Evolutionary conservation across 1,140 invertebrate genomes (phyloP).

Genomic region (Hypothenemus hampei): DNA sequence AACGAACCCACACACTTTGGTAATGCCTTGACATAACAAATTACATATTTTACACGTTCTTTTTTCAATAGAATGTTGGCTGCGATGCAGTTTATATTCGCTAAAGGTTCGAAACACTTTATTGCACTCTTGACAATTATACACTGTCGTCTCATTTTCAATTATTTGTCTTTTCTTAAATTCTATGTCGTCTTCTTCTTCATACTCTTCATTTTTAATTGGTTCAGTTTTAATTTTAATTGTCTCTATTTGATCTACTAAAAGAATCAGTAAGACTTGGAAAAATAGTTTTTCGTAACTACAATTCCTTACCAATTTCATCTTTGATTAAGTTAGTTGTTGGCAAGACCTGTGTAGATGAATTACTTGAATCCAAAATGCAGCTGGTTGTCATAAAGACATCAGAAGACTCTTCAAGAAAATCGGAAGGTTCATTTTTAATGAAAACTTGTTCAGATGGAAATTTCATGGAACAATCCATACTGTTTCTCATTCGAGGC

Average conservation of each 20-base stretch:
- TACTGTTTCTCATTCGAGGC: background rate
- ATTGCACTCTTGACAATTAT: constrained; percentile 32
- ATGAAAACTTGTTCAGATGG: constrained; percentile 12
- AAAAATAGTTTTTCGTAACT: background rate
- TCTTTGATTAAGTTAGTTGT: too few species aligned
- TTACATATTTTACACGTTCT: constrained; percentile 46
- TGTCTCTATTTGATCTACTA: background rate
- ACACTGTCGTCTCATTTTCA: constrained; percentile 33
- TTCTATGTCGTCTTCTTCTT: constrained; percentile 10
- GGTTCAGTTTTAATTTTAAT: constrained; percentile 1
- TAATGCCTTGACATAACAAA: constrained; percentile 39
- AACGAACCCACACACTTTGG: constrained; percentile 9
- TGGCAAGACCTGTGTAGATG: too few species aligned
- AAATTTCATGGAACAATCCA: background rate
- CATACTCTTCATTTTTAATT: background rate
- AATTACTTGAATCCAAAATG: too few species aligned
- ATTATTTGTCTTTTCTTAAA: constrained; percentile 11
- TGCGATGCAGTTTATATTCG: constrained; percentile 31
- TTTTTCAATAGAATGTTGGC: constrained; percentile 43
- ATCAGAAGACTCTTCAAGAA: too few species aligned
- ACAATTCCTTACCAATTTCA: background rate
- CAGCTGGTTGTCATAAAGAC: too few species aligned
- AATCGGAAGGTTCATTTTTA: constrained; percentile 11
- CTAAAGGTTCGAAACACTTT: constrained; percentile 27
- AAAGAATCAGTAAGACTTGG: background rate